Conservation (phyloP, 1,140 invertebrate genomes). For the Dendroctonus ponderosae region DNA sequence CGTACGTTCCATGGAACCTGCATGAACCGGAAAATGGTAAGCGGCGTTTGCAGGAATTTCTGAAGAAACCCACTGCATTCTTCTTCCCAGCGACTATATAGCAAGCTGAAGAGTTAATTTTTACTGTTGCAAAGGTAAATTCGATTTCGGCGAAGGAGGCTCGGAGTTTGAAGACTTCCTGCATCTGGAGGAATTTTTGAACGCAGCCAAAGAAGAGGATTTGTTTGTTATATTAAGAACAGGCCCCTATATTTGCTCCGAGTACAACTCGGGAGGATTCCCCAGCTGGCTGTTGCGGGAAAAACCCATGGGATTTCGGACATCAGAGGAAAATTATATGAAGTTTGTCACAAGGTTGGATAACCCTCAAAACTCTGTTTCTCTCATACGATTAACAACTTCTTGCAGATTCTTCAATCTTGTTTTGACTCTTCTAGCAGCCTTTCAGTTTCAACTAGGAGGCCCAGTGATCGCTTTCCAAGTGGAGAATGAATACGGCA, state of each 20-base stretch:
- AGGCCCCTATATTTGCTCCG: constrained; percentile 93
- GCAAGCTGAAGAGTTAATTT: not conserved
- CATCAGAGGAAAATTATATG: constrained; percentile 52
- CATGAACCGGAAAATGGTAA: constrained; percentile 68
- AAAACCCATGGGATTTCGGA: constrained; percentile 53
- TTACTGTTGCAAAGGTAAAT: constrained; percentile 50
- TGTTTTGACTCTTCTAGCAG: constrained; percentile 54
- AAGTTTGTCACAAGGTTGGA: constrained; percentile 52
- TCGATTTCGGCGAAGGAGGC: constrained; percentile 72
- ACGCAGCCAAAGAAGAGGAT: constrained; percentile 75
- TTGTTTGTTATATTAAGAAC: constrained; percentile 81
- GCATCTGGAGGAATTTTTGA: constrained; percentile 66
- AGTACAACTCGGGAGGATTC: constrained; percentile 62
- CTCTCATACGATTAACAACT: not conserved
- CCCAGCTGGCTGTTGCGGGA: constrained; percentile 40
- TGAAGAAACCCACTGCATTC: no score
- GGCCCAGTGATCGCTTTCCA: constrained; percentile 59
- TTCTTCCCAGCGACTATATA: not conserved
- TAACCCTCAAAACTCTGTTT: no score
- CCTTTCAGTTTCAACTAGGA: constrained; percentile 57
- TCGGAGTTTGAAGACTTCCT: constrained; percentile 65
- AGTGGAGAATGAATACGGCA: constrained; percentile 62
- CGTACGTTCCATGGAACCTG: constrained; percentile 92
- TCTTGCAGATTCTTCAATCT: constrained; percentile 51
- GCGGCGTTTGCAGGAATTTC: not conserved